phyloP scores from a whole-genome alignment of 2,797 vertebrate species.

The Amphiprion clarkii region DNA sequence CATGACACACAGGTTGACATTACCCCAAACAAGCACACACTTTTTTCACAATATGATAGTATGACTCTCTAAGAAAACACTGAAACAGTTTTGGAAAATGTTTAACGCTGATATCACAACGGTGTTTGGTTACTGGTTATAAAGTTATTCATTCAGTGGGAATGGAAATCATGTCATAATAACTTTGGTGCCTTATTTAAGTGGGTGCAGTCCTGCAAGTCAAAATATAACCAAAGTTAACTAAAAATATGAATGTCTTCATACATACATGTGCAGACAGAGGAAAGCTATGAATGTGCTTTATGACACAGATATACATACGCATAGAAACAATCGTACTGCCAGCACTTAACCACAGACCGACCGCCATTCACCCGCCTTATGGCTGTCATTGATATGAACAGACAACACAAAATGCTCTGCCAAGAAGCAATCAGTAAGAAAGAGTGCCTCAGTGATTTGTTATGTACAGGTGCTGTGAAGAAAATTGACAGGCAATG shows the following conservation, averaged over 20 bases:
- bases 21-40: conserved; percentile 48
- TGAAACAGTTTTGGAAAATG: conserved; percentile 27
- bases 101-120: conserved; percentile 21
- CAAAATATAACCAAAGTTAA: conserved; percentile 9
- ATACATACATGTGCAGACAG: conserved; percentile 11
- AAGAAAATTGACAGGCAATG: conserved; percentile 71
- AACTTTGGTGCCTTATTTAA: conserved; percentile 22
- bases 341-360: conserved; percentile 40
- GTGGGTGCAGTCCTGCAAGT: conserved; percentile 3
- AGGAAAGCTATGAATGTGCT: conserved; percentile 29
- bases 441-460: conserved; percentile 66
- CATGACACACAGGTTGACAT: conserved; percentile 58
- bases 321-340: conserved; percentile 29
- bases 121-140: not conserved
- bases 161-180: not conserved
- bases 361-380: conserved; percentile 54
- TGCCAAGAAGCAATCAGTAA: conserved; percentile 73
- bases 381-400: conserved; percentile 60
- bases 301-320: conserved; percentile 31
- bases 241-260: not conserved
- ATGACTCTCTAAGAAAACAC: conserved; percentile 33
- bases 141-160: conserved; percentile 1
- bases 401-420: conserved; percentile 67
- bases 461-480: conserved; percentile 78
- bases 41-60: conserved; percentile 18